phyloP scores from a whole-genome alignment of 2,888 invertebrate genomes.

The Euzetes globulus region DNA sequence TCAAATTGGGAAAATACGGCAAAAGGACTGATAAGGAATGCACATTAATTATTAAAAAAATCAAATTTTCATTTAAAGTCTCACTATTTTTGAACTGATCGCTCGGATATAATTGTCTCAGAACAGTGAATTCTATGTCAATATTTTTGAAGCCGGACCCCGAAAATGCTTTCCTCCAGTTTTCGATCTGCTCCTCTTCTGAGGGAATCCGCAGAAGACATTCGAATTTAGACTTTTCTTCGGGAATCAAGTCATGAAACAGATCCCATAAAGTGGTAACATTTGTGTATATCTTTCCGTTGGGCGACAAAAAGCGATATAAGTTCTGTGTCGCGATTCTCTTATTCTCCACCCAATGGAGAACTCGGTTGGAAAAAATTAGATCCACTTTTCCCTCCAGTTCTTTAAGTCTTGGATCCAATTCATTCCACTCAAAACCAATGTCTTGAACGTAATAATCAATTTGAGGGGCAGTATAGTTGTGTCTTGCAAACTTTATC shows the following conservation, averaged over 20 bases:
- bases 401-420: conserved; percentile 22
- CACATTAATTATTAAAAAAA: neutral
- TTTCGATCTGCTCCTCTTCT: conserved; percentile 29
- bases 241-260: conserved; percentile 22
- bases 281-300: conserved; percentile 31
- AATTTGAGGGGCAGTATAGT: conserved; percentile 28
- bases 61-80: neutral
- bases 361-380: conserved; percentile 32
- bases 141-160: conserved; percentile 17
- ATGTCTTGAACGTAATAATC: conserved; percentile 25
- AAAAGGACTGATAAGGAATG: conserved; percentile 7
- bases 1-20: conserved; percentile 35
- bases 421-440: conserved; percentile 25
- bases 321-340: neutral
- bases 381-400: conserved; percentile 31
- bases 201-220: conserved; percentile 19
- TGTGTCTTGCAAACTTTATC: conserved; percentile 19
- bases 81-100: conserved; percentile 30
- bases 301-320: conserved; percentile 28
- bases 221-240: conserved; percentile 16
- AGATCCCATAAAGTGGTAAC: conserved; percentile 33
- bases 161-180: conserved; percentile 5
- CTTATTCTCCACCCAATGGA: conserved; percentile 34
- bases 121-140: conserved; percentile 23
- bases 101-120: conserved; percentile 27